These are phyloP conservation scores for Orchestes rusci DNA, from an alignment of 2,888 invertebrate genomes.

Conservation along the genomic window DNA sequence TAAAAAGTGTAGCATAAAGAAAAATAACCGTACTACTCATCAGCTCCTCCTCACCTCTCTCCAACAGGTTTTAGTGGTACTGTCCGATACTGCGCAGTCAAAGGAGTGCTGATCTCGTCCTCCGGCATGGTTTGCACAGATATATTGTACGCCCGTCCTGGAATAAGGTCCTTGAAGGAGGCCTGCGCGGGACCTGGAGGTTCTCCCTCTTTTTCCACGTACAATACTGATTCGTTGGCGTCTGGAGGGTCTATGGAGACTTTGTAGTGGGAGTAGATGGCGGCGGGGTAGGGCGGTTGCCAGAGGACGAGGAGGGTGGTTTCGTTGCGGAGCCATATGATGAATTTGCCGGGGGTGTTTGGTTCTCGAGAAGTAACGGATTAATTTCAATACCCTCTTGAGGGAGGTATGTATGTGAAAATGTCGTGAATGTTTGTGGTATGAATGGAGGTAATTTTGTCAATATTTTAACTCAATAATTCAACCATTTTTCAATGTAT, in stretches of 20 bases:
- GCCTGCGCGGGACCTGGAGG: slow-evolving; percentile 93
- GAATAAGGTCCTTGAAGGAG: slow-evolving; percentile 86
- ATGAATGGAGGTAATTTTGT: no score
- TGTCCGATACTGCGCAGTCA: slow-evolving; percentile 88
- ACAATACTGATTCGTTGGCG: slow-evolving; percentile 81
- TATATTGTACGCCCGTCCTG: slow-evolving; percentile 83
- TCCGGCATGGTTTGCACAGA: slow-evolving; percentile 91
- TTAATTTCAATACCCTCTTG: no score
- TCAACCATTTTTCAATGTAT: no score
- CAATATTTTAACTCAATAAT: no score
- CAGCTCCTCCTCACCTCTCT: no score
- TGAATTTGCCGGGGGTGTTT: slow-evolving; percentile 91
- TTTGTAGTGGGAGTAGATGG: slow-evolving; percentile 88
- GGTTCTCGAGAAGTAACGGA: slow-evolving; percentile 73
- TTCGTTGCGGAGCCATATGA: slow-evolving; percentile 94
- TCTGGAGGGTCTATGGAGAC: slow-evolving; percentile 83
- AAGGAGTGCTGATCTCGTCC: slow-evolving; percentile 84
- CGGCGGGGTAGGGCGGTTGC: slow-evolving; percentile 94
- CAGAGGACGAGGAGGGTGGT: slow-evolving; percentile 88
- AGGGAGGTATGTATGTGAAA: no score
- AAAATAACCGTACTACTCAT: no score
- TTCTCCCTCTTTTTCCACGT: slow-evolving; percentile 90
- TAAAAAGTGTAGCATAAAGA: no score
- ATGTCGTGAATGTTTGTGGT: no score
- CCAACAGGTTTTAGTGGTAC: slow-evolving; percentile 81